Base-by-base conservation (phyloP, 2,113 vertebrate genomes). In the Colinus virginianus region DNA sequence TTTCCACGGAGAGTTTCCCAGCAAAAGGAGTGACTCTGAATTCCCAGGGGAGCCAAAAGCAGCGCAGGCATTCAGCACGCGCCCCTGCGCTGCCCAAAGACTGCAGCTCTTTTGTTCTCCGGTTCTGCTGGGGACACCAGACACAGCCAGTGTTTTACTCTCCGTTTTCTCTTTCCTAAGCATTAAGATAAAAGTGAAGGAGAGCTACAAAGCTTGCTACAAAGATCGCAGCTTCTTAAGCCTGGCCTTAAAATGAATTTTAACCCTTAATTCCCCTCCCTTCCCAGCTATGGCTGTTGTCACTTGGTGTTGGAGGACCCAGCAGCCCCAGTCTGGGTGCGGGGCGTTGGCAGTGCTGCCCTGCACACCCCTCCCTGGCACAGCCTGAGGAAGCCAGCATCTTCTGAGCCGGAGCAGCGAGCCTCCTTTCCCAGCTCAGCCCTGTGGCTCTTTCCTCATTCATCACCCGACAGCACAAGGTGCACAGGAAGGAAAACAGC, bases 51-150 rank as follows among this genome's bases (percentile, higher is more conserved):
- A 94, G 87, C 64, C 1, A 1, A 59, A 58, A 80, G 94, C 87
- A 75, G 25, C 58, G 93, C 84, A 91, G 94, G 91, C 94, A 96
- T 91, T 94, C 82, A 1, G 85, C 20, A 38, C 40, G 59, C 87
- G 89, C 25, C 9, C 3, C 25, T 87, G 84, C 89, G 43, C 84
- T 51, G 90, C 84, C 89, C 1, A 23, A 75, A 90, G 61, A 94
- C 94, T 94, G 91, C 90, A 62, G 93, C 63, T n/a, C 94, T 96
- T 96, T 95, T 96, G 96, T 96, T 96, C 94, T 94, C 91, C 32
- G 79, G 61, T 91, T 91, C 93, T 91, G 53, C 87, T 78, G 84
- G 46, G 93, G 91, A 71, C 93, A 91, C 91, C 82, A 78, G 84
- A 90, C 81, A 77, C 91, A 56, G 94, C 72, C 79, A 61, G 64